Evolutionary conservation across 2,797 vertebrate genomes (phyloP), one percentile per base, ranked within the genome.

Genomic region (Falco rusticolus): DNA sequence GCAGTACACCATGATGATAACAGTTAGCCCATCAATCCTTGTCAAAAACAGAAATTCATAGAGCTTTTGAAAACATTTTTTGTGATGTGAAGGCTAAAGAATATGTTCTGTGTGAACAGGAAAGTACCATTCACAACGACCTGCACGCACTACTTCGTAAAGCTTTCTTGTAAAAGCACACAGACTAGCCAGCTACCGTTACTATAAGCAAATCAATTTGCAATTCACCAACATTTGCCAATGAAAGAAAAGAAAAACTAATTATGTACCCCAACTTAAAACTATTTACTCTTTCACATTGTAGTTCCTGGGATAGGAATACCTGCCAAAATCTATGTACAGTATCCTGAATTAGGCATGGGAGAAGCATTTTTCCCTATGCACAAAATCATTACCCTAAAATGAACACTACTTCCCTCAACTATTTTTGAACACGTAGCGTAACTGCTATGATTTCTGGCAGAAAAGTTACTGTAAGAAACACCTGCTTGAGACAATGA

Each of bases 51-150:
- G 64, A 95, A 92, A 94, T 54, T 94, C 87, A 70, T 3, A 65
- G 79, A 90, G 84, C 78, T 97, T 92, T 95, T 80, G 59, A 71
- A 93, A 95, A 90, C 78, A 93, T 29, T 84, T 89, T 83, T 75
- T 74, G 33, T 70, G 56, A 61, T 69, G 25, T 16, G 47, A 93
- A 76, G 47, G 85, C 41, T 91, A 89, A 86, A 75, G 56, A 65
- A 48, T 56, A 75, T 29, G 34, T 31, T 60, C 39, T 41, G 26
- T 39, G 48, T 54, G 63, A 90, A 39, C 26, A 56, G 31, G 50
- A 71, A 72, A 33, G 33, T 11, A 72, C 37, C 33, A 88, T 29
- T 51, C 33, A 33, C 47, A 75, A 16, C 13, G 13, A 28, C 5
- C 4, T 6, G 17, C 41, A 24, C 0, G 3, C 19, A 24, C 13